A percentile compares a stretch with the other conserved stretches of the same genome.
Conservation (phyloP, 2,888 invertebrate species). For the Sinodicranocentrus sp. region DNA sequence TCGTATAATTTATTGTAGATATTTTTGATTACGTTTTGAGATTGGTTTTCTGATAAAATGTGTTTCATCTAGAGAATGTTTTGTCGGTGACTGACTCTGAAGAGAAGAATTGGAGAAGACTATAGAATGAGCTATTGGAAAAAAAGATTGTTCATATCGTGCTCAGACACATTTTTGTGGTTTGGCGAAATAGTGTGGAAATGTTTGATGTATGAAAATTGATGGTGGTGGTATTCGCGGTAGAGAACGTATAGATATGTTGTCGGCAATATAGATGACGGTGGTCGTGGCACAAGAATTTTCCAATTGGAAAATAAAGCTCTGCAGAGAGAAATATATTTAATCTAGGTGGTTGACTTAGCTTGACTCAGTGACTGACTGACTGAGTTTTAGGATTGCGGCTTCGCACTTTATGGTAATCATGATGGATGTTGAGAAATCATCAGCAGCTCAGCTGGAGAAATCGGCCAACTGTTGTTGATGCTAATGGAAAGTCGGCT, state of each 20-base stretch:
- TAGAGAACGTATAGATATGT: neutral
- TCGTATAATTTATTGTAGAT: too few species aligned
- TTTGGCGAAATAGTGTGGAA: slow-evolving; percentile 25
- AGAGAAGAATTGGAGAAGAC: too few species aligned
- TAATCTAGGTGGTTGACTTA: slow-evolving; percentile 19
- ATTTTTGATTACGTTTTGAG: slow-evolving; percentile 50
- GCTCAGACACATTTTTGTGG: slow-evolving; percentile 46
- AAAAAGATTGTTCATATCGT: neutral
- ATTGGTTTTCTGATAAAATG: slow-evolving; percentile 56
- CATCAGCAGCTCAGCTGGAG: slow-evolving; percentile 16
- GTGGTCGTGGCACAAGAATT: too few species aligned
- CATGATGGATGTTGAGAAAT: slow-evolving; percentile 8
- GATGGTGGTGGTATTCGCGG: slow-evolving; percentile 1
- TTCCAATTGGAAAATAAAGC: too few species aligned
- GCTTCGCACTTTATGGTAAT: neutral
- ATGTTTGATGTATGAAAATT: slow-evolving; percentile 6
- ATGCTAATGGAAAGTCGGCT: slow-evolving; percentile 13
- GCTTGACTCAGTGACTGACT: slow-evolving; percentile 47
- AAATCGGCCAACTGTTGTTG: slow-evolving; percentile 34
- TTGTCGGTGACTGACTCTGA: too few species aligned
- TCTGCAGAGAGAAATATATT: neutral
- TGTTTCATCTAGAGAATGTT: neutral
- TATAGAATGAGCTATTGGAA: too few species aligned
- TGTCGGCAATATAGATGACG: too few species aligned
- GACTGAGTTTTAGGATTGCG: slow-evolving; percentile 12